Evolutionary conservation across 2,888 invertebrate genomes (phyloP), one percentile per base, ranked within the genome.

Genomic region (Volucella inanis): DNA sequence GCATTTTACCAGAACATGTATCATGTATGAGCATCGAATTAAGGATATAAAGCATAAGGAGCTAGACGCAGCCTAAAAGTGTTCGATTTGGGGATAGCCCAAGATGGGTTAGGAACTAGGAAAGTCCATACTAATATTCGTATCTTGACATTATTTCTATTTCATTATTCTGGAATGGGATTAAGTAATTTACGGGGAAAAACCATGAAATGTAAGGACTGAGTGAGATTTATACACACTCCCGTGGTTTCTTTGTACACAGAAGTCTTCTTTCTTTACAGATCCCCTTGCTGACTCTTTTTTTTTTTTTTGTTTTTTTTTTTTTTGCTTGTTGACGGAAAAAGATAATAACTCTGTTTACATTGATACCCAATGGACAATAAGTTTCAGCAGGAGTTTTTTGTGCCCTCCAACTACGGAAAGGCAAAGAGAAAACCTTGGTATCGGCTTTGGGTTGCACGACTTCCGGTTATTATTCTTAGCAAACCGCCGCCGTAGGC

Each of bases 131-230:
- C 38, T 38, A 68, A 67, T 67, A 43, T 6, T 31, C 31, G n/a
- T 12, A 45, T 57, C 68, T 38, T 57, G 38, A 12, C 12, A 6
- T 38, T 47, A 18, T 47, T 47, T 57, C 39, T 45, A 2, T 45
- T 67, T 54, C 43, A 41, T 43, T 22, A 54, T 45, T 54, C 52
- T 43, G 22, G 43, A 8, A 54, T 71, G 41, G 70, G 59, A 71
- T 71, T 59, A 71, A 49, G 49, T 71, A 71, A 71, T 71, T 71
- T 71, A 70, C 49, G 39, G 47, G 10, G 14, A 49, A 22, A 3
- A 18, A 39, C 39, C 49, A 70, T 59, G 38, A 18, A 47, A 39
- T 31, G 54, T 45, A 68, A 31, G 55, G 47, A 54, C 43, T 14
- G 31, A 50, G 3, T n/a, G 10, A 38, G 8, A 12, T 1, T 38